phyloP scores from a whole-genome alignment of 1,140 invertebrate genomes.

The Dendrolimus kikuchii region DNA sequence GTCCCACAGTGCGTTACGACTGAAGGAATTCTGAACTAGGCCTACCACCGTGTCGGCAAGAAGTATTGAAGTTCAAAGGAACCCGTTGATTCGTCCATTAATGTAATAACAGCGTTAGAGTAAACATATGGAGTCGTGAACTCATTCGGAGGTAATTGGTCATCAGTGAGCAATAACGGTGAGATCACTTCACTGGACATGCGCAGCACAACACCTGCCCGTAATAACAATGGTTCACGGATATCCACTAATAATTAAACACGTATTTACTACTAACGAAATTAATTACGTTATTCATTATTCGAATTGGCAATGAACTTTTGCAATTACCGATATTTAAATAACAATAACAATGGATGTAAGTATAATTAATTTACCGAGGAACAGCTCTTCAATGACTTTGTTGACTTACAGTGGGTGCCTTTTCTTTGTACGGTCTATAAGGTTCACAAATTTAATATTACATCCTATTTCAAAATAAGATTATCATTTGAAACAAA shows the following conservation, averaged over 20 bases:
- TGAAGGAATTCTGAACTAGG: too few species aligned
- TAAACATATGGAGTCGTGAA: conserved; percentile 18
- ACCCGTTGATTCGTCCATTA: background rate
- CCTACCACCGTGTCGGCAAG: too few species aligned
- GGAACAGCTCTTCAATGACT: too few species aligned
- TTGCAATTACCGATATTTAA: background rate
- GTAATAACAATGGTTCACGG: conserved; percentile 18
- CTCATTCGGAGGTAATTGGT: conserved; percentile 27
- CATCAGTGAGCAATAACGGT: conserved; percentile 38
- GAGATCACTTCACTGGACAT: conserved; percentile 23
- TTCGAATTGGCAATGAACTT: conserved; percentile 9
- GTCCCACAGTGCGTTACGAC: too few species aligned
- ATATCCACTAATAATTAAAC: conserved; percentile 22
- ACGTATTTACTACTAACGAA: conserved; percentile 10
- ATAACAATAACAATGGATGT: too few species aligned
- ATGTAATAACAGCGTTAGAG: conserved; percentile 4
- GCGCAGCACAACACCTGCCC: conserved; percentile 25
- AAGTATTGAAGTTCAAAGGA: too few species aligned
- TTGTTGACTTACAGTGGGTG: too few species aligned
- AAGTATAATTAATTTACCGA: too few species aligned
- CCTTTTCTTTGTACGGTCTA: too few species aligned
- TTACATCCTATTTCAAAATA: too few species aligned
- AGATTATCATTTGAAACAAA: too few species aligned
- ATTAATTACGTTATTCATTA: conserved; percentile 17
- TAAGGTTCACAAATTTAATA: too few species aligned